These are phyloP conservation scores for Rotaria sp. DNA, from an alignment of 2,888 invertebrate genomes.

Conservation along the genomic window DNA sequence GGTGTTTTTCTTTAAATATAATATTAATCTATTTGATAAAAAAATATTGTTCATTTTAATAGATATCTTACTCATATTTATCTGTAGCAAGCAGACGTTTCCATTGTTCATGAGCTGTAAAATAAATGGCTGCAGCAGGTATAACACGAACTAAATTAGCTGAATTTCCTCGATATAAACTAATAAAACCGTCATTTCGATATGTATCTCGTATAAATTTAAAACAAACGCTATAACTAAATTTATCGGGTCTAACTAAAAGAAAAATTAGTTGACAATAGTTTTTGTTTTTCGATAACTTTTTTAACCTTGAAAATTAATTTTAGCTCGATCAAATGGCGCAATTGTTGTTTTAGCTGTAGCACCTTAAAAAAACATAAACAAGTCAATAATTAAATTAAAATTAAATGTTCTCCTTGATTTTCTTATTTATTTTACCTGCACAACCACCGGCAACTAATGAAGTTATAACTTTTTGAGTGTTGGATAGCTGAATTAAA, in stretches of 20 bases:
- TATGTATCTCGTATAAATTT: constrained; percentile 61
- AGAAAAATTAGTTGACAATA: constrained; percentile 29
- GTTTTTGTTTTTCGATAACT: not conserved
- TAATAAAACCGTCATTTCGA: constrained; percentile 69
- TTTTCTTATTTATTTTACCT: not conserved
- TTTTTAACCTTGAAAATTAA: constrained; percentile 72
- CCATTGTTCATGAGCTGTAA: constrained; percentile 94
- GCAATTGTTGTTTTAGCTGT: constrained; percentile 88
- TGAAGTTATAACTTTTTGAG: constrained; percentile 34
- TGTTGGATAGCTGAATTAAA: constrained; percentile 25
- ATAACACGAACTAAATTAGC: constrained; percentile 94
- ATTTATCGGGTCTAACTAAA: constrained; percentile 53
- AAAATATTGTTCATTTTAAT: not conserved
- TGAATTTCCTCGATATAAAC: constrained; percentile 92
- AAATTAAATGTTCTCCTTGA: constrained; percentile 42
- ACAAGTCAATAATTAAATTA: constrained; percentile 63
- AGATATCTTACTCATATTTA: constrained; percentile 16
- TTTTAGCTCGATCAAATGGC: constrained; percentile 91
- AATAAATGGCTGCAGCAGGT: constrained; percentile 94
- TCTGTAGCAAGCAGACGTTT: constrained; percentile 65
- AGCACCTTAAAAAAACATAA: constrained; percentile 59
- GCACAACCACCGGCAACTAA: constrained; percentile 33
- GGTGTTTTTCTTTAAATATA: constrained; percentile 47
- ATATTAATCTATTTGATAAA: not conserved
- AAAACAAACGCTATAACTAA: constrained; percentile 56